These are phyloP conservation scores for Villa cingulata DNA, from an alignment of 2,888 invertebrate genomes.

Conservation along the genomic window DNA sequence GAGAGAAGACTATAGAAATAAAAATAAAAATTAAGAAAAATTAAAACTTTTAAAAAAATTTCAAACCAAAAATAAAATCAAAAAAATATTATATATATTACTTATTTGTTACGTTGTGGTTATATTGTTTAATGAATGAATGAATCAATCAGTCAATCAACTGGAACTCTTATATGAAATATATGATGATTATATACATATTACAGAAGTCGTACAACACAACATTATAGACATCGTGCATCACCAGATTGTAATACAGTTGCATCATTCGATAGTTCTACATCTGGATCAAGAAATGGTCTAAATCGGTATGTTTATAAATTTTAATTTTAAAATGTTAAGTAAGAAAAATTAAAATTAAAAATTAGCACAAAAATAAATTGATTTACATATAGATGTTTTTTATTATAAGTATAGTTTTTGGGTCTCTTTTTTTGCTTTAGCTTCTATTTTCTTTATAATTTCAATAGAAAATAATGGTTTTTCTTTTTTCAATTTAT, in stretches of 20 bases:
- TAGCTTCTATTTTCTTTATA: not conserved
- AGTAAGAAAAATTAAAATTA: too few relatives aligned
- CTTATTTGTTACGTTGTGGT: not conserved
- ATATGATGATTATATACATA: not conserved
- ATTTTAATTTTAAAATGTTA: too few relatives aligned
- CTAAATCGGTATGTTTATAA: slow-evolving; percentile 52
- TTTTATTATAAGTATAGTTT: too few relatives aligned
- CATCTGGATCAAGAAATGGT: slow-evolving; percentile 69
- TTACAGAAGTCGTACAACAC: slow-evolving; percentile 61
- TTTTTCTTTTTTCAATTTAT: not conserved
- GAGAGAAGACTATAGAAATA: too few relatives aligned
- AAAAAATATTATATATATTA: not conserved
- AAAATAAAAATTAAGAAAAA: too few relatives aligned
- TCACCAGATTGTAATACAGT: slow-evolving; percentile 85
- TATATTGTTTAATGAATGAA: not conserved
- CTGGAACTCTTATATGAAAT: not conserved
- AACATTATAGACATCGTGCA: slow-evolving; percentile 77
- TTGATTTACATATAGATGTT: too few relatives aligned
- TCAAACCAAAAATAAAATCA: not conserved
- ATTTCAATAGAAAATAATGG: too few relatives aligned
- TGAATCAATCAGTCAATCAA: not conserved
- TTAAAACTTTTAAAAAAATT: not conserved
- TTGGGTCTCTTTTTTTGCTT: not conserved
- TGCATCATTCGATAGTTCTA: slow-evolving; percentile 77
- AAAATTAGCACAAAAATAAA: too few relatives aligned